Evolutionary conservation across 2,888 invertebrate species (phyloP).

Genomic region (Imbricaverruca yamaguchii): DNA sequence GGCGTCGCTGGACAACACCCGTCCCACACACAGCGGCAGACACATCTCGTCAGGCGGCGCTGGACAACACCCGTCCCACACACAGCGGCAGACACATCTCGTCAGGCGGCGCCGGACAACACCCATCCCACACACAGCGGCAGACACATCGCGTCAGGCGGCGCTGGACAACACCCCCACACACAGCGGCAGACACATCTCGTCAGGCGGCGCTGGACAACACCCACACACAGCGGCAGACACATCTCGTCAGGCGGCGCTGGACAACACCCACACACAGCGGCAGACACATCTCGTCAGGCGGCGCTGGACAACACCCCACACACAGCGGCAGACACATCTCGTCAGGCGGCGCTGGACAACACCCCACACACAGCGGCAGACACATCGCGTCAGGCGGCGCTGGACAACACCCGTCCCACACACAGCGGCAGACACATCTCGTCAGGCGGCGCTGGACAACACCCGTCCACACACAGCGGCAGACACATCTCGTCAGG

Average conservation of each 20-base stretch:
- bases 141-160: too few relatives aligned
- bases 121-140: too few relatives aligned
- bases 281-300: conserved; percentile 26
- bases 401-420: conserved; percentile 22
- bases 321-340: too few relatives aligned
- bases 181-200: not conserved
- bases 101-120: conserved; percentile 33
- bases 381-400: conserved; percentile 32
- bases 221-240: too few relatives aligned
- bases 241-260: too few relatives aligned
- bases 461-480: not conserved
- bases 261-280: not conserved
- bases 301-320: conserved; percentile 31
- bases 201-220: conserved; percentile 33
- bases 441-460: too few relatives aligned
- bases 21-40: too few relatives aligned
- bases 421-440: too few relatives aligned
- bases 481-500: conserved; percentile 30
- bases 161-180: not conserved
- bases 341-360: too few relatives aligned
- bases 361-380: not conserved
- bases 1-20: conserved; percentile 32
- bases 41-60: too few relatives aligned
- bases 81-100: not conserved
- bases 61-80: not conserved